Percentiles rank a stretch among this genome's conserved stretches.
Evolutionary conservation across 2,888 invertebrate genomes (phyloP).

Genomic region (Venusia cambrica): DNA sequence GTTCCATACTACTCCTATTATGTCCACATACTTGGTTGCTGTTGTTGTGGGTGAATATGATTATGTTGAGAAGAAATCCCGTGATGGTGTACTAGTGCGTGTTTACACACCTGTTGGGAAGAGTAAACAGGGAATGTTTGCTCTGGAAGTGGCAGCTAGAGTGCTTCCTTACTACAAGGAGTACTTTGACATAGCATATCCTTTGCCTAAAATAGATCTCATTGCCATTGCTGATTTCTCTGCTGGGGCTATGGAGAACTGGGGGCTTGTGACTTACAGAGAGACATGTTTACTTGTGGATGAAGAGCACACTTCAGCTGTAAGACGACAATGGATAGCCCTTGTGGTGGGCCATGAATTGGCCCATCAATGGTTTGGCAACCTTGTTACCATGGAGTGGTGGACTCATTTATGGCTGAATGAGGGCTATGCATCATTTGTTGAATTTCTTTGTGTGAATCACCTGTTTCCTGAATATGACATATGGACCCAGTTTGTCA

Average conservation of each 20-base stretch:
- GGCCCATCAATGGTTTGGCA: constrained; percentile 99
- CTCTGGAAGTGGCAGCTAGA: constrained; percentile 94
- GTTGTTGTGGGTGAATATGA: constrained; percentile 97
- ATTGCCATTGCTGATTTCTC: constrained; percentile 98
- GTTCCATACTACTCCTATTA: constrained; percentile 93
- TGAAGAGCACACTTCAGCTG: constrained; percentile 92
- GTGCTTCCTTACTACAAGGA: constrained; percentile 96
- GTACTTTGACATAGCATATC: constrained; percentile 97
- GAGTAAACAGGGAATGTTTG: constrained; percentile 94
- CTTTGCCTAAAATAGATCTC: constrained; percentile 97
- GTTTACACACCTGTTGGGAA: constrained; percentile 95
- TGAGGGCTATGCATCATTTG: constrained; percentile 97
- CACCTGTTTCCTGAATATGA: constrained; percentile 97
- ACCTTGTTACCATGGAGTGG: constrained; percentile 99
- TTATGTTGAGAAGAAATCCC: constrained; percentile 91
- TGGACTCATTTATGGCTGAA: constrained; percentile 98
- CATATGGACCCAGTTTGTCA: constrained; percentile 98
- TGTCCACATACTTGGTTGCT: constrained; percentile 98
- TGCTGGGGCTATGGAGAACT: constrained; percentile 98
- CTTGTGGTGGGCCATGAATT: constrained; percentile 95
- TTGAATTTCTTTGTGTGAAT: constrained; percentile 96
- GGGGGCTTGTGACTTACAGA: constrained; percentile 96
- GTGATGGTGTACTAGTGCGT: constrained; percentile 90
- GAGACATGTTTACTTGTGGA: constrained; percentile 96
- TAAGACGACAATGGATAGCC: constrained; percentile 92